Evolutionary conservation across 2,797 vertebrate genomes (phyloP), one percentile per base, ranked within the genome.

Genomic region (Eleutherodactylus coqui): DNA sequence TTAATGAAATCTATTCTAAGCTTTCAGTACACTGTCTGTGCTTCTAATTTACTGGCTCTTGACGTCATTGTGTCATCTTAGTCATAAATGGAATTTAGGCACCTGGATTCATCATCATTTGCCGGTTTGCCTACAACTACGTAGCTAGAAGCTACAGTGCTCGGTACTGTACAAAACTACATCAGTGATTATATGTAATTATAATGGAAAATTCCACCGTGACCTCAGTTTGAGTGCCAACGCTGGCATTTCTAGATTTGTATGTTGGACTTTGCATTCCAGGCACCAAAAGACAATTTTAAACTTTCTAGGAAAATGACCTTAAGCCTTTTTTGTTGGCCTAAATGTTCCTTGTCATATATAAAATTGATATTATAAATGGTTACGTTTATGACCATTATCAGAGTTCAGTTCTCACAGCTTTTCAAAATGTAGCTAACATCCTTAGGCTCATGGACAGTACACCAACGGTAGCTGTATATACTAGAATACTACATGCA

Each of bases 61-160:
- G 38, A 41, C 29, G 27, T 47, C 78, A 80, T 21, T 64, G 53
- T 64, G 41, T 80, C 58, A 80, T 47, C 58, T 64, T 21, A 41
- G 34, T 69, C 34, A 69, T 38, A 38, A 24, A 36, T 10, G 34
- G 32, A 38, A 19, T 27, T 10, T 5, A 38, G 76, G 32, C 16
- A 43, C 5, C 19, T 58, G 53, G 5, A 43, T 6, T 21, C 21
- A 5, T 24, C 36, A 24, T 78, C 76, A 41, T 21, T 58, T 29
- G 73, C n/a, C 17, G 27, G n/a, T 75, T 75, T 72, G 38, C 36
- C 69, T 72, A 43, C 9, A 72, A 21, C 9, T 10, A 43, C 7
- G 14, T 34, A 34, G 14, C 34, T 17, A 32, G 60, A 24, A 41
- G 36, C 21, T 43, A 11, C 34, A 7, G 72, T 32, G 45, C 43